Conservation (phyloP, 2,113 vertebrate species). For the Smithornis capensis region DNA sequence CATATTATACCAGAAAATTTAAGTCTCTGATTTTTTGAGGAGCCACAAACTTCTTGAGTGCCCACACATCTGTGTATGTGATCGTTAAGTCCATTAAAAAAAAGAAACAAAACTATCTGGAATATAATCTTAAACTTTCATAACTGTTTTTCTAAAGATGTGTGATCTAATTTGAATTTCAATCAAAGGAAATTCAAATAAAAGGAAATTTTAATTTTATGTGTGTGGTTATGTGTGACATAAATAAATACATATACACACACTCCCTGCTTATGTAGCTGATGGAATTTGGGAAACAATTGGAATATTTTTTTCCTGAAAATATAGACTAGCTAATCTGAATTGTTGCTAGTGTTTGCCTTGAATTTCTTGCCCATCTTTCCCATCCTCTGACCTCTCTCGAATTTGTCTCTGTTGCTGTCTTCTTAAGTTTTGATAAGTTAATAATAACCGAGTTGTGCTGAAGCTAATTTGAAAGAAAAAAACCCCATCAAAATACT, state of each 20-base stretch:
- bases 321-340: background rate
- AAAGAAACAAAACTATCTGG: background rate
- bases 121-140: background rate
- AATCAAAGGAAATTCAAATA: background rate
- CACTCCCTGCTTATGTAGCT: background rate
- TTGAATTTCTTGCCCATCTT: background rate
- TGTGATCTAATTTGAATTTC: background rate
- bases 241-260: background rate
- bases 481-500: background rate
- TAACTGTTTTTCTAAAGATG: background rate
- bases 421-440: background rate
- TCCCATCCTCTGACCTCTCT: background rate
- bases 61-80: background rate
- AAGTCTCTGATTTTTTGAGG: background rate
- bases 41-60: background rate
- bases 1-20: background rate
- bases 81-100: background rate
- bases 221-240: fast-evolving
- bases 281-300: background rate
- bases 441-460: background rate
- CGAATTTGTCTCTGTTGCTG: background rate
- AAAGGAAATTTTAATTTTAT: background rate
- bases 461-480: background rate
- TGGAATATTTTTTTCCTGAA: background rate
- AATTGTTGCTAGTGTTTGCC: background rate